Evolutionary conservation across 2,888 invertebrate genomes (phyloP).

Genomic region (Hyposoter didymator): DNA sequence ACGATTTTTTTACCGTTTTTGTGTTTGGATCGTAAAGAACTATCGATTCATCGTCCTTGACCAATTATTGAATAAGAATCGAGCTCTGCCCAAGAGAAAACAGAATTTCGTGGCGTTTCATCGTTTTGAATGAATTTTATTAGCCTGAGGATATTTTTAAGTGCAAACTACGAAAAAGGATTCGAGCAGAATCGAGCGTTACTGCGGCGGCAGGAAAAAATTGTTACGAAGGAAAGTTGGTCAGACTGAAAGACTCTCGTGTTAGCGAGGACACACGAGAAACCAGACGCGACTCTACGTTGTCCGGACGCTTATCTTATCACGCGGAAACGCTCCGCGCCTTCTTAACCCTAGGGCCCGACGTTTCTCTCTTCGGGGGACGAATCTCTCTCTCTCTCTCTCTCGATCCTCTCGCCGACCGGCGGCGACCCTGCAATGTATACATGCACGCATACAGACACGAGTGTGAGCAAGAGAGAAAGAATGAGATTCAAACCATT

Average conservation of each 20-base stretch:
- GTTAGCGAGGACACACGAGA: conserved; percentile 43
- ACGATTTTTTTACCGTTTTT: too few relatives aligned
- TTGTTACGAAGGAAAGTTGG: conserved; percentile 16
- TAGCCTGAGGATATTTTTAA: neutral
- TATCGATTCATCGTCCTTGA: too few relatives aligned
- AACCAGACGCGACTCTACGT: conserved; percentile 51
- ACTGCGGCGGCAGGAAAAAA: neutral
- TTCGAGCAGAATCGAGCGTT: neutral
- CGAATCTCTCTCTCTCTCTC: conserved; percentile 59
- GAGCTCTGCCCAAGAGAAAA: too few relatives aligned
- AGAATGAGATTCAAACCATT: conserved; percentile 37
- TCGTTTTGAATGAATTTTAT: neutral
- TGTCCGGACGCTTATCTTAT: conserved; percentile 80
- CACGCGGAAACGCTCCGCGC: conserved; percentile 79
- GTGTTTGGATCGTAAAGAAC: too few relatives aligned
- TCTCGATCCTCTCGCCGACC: conserved; percentile 59
- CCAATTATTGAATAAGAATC: too few relatives aligned
- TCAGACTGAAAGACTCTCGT: conserved; percentile 38
- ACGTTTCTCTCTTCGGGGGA: conserved; percentile 69
- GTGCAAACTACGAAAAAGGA: neutral
- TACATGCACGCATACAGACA: neutral
- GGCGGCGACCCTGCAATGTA: conserved; percentile 52
- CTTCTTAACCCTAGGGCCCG: conserved; percentile 73
- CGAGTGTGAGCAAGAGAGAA: neutral
- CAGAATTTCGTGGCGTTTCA: too few relatives aligned